These are phyloP conservation scores for Dunckerocampus dactyliophorus DNA, from an alignment of 2,113 vertebrate genomes.

Conservation along the genomic window DNA sequence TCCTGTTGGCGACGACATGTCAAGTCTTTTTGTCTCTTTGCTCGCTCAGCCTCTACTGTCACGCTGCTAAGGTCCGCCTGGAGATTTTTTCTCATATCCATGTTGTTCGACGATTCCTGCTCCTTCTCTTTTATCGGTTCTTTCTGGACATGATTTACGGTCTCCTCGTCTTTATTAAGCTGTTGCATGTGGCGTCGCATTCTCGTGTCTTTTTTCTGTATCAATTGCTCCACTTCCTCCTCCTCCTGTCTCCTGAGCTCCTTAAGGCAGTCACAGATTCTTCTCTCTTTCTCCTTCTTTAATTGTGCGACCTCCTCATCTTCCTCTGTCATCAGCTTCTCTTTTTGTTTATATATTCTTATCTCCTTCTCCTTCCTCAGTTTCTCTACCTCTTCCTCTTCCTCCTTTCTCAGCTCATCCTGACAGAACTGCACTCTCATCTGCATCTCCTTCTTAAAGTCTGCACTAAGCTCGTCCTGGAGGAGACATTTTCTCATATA, in stretches of 20 bases:
- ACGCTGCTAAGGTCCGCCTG: background rate
- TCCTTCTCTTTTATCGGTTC: background rate
- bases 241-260: slow-evolving; percentile 50
- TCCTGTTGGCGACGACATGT: background rate
- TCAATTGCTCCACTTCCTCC: slow-evolving; percentile 66
- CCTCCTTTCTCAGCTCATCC: slow-evolving; percentile 19
- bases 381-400: slow-evolving; percentile 3
- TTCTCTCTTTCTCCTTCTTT: slow-evolving; percentile 1
- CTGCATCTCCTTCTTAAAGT: slow-evolving; percentile 3
- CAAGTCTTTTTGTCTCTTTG: background rate
- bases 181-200: slow-evolving; percentile 41
- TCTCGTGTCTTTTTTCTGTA: slow-evolving; percentile 68
- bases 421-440: background rate
- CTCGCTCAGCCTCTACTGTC: background rate
- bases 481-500: slow-evolving; percentile 39
- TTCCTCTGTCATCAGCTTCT: background rate
- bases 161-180: background rate
- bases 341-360: background rate
- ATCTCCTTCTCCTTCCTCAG: slow-evolving; percentile 7
- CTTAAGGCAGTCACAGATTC: slow-evolving; percentile 35
- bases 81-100: background rate
- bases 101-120: background rate
- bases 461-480: background rate
- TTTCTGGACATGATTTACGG: background rate
- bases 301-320: background rate